These are phyloP conservation scores for Halcyon senegalensis DNA, from an alignment of 2,113 vertebrate species.

Conservation along the genomic window DNA sequence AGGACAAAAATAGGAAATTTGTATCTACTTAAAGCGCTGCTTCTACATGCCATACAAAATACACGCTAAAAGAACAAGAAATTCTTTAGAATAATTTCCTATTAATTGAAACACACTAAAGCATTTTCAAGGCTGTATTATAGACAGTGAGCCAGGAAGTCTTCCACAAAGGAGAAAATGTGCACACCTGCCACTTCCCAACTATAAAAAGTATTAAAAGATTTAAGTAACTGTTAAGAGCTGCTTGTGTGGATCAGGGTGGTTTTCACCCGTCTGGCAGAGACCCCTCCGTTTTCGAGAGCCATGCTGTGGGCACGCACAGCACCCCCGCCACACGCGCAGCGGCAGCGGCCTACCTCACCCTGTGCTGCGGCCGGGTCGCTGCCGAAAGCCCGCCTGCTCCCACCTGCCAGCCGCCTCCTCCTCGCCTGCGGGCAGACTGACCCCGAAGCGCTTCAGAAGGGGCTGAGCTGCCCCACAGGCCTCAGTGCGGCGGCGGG, in stretches of 20 bases:
- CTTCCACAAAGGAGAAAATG: neutral
- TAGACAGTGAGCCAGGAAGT: neutral
- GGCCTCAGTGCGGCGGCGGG: neutral
- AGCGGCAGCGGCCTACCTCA: neutral
- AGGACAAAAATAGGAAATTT: neutral
- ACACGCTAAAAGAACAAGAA: neutral
- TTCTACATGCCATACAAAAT: neutral
- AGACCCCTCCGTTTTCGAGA: rapidly evolving
- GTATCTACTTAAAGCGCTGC: neutral
- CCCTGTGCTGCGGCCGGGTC: neutral
- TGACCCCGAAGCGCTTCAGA: neutral
- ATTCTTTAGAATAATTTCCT: neutral
- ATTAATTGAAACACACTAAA: neutral
- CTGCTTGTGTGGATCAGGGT: rapidly evolving
- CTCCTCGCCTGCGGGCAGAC: rapidly evolving
- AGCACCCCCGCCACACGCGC: rapidly evolving
- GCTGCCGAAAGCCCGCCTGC: neutral
- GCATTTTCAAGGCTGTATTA: neutral
- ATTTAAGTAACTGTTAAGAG: neutral
- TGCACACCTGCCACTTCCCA: neutral
- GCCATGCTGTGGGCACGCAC: rapidly evolving
- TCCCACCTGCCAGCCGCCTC: neutral
- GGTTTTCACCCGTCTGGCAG: neutral
- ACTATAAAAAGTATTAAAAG: neutral
- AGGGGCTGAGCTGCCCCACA: neutral